phyloP scores from a whole-genome alignment of 2,797 vertebrate species.

The Acipenser ruthenus region DNA sequence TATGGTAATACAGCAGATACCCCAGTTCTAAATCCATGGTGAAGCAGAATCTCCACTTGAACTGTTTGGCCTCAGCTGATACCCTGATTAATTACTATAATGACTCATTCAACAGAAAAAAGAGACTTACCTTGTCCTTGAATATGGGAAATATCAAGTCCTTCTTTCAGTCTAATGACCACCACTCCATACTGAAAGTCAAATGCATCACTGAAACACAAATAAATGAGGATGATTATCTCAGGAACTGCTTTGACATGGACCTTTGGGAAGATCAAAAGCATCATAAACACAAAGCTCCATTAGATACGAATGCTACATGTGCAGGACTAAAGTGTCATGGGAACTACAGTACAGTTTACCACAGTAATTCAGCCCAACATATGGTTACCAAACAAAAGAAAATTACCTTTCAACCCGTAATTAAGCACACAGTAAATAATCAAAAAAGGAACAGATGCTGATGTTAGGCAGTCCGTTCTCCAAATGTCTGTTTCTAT shows the following conservation, averaged over 20 bases:
- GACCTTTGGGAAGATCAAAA: neutral
- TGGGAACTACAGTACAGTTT: neutral
- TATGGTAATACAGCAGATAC: too few species aligned
- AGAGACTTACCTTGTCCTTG: conserved; percentile 82
- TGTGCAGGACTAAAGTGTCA: conserved; percentile 9
- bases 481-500: neutral
- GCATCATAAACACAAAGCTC: conserved; percentile 4
- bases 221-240: conserved; percentile 16
- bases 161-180: conserved; percentile 83
- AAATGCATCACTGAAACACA: conserved; percentile 77
- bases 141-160: conserved; percentile 91
- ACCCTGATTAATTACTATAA: too few species aligned
- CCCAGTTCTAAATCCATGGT: too few species aligned
- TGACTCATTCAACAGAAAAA: neutral
- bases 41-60: too few species aligned
- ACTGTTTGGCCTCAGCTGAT: too few species aligned
- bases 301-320: conserved; percentile 20
- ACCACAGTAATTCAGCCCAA: neutral
- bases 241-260: conserved; percentile 5
- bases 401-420: neutral
- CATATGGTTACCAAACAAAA: neutral
- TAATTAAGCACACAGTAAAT: neutral
- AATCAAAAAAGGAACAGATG: neutral
- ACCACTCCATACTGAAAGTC: conserved; percentile 90
- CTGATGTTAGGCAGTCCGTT: neutral